phyloP scores from a whole-genome alignment of 1,140 invertebrate genomes.

The Conopomorpha cramerella region DNA sequence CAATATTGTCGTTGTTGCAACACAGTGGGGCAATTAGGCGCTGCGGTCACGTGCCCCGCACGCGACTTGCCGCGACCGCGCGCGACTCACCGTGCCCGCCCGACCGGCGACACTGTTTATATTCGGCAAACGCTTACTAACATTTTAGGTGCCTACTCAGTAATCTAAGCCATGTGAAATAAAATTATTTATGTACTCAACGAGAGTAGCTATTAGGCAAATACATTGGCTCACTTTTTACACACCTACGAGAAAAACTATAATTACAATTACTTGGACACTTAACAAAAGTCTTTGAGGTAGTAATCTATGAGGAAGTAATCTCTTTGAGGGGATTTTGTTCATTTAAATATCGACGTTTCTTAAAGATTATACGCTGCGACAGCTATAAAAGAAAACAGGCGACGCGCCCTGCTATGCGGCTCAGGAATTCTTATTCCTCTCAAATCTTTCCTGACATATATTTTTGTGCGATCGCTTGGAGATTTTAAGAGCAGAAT shows the following conservation, averaged over 20 bases:
- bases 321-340: constrained; percentile 47
- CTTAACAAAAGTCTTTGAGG: too few relatives aligned
- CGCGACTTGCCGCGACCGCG: constrained; percentile 32
- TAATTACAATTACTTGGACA: too few relatives aligned
- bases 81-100: constrained; percentile 22
- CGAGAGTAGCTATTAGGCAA: too few relatives aligned
- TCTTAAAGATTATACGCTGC: constrained; percentile 61
- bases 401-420: constrained; percentile 50
- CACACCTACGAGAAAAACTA: too few relatives aligned
- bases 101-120: constrained; percentile 11
- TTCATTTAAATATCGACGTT: constrained; percentile 64
- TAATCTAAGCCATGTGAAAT: too few relatives aligned
- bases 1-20: constrained; percentile 53
- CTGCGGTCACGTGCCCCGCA: constrained; percentile 43
- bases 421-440: constrained; percentile 59
- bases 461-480: constrained; percentile 52
- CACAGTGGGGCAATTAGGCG: constrained; percentile 52
- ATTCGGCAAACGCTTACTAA: too few relatives aligned
- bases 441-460: constrained; percentile 56
- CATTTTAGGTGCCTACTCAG: too few relatives aligned
- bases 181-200: too few relatives aligned
- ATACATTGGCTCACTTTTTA: too few relatives aligned
- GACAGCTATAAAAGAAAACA: constrained; percentile 61
- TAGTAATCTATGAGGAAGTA: too few relatives aligned
- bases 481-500: constrained; percentile 54